Percentiles rank a stretch among this genome's conserved stretches.
These are phyloP conservation scores for Planococcus citri DNA, from an alignment of 1,140 invertebrate species.

Conservation along the genomic window DNA sequence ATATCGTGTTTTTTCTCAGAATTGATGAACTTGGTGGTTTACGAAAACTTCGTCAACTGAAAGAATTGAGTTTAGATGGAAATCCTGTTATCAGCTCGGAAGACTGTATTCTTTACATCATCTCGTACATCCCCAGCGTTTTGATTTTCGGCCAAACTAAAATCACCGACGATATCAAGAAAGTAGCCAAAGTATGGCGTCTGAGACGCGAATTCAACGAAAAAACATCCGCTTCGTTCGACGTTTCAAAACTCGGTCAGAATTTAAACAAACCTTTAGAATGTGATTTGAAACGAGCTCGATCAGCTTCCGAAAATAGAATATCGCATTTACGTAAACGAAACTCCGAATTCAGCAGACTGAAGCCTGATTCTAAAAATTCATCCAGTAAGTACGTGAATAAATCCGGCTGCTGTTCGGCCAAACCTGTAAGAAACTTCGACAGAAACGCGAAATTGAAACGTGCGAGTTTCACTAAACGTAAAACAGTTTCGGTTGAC, in stretches of 20 bases:
- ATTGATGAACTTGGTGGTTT: slow-evolving; percentile 27
- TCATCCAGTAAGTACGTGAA: not conserved
- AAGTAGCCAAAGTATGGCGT: slow-evolving; percentile 59
- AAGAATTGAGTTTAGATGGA: slow-evolving; percentile 72
- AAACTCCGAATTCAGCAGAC: not conserved
- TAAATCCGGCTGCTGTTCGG: not conserved
- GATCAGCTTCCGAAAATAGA: slow-evolving; percentile 10
- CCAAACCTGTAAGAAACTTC: not conserved
- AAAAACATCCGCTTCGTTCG: not conserved
- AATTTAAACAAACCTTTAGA: not conserved
- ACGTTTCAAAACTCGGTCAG: not conserved
- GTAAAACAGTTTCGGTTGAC: not conserved
- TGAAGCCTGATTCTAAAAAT: not conserved
- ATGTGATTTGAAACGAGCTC: slow-evolving; percentile 1
- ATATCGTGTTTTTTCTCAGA: slow-evolving; percentile 24
- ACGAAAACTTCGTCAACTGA: slow-evolving; percentile 36
- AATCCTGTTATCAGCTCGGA: slow-evolving; percentile 64
- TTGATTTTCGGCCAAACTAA: slow-evolving; percentile 56
- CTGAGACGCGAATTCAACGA: slow-evolving; percentile 32
- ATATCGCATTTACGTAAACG: slow-evolving; percentile 1
- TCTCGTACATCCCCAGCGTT: slow-evolving; percentile 60
- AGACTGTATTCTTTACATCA: slow-evolving; percentile 63
- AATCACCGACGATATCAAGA: slow-evolving; percentile 54
- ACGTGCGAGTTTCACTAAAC: not conserved
- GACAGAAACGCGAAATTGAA: not conserved